Evolutionary conservation across 2,797 vertebrate genomes (phyloP).

Genomic region (Alectoris magna): DNA sequence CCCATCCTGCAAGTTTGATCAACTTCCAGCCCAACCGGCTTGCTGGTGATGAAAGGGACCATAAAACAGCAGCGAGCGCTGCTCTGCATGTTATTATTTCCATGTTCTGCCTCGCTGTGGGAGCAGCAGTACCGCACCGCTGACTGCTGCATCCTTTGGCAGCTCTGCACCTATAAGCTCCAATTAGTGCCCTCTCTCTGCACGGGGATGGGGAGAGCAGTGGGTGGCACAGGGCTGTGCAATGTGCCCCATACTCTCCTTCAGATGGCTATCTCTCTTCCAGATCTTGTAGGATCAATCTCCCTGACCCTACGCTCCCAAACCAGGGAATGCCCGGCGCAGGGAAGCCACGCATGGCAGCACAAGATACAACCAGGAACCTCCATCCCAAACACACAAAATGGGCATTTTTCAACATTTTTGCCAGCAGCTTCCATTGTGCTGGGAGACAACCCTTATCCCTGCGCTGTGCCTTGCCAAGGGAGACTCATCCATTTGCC

Average conservation of each 20-base stretch:
- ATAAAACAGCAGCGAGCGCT: background rate
- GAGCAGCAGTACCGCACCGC: background rate
- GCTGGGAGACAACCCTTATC: background rate
- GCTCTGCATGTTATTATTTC: background rate
- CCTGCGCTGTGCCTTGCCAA: background rate
- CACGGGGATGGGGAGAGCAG: rapidly evolving
- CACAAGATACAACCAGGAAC: background rate
- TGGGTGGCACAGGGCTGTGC: background rate
- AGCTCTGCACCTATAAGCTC: background rate
- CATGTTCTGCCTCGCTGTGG: background rate
- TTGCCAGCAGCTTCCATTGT: background rate
- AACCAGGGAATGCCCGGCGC: too few species aligned
- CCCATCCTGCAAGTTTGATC: constrained; percentile 1
- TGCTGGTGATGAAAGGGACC: background rate
- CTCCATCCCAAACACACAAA: background rate
- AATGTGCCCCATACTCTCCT: background rate
- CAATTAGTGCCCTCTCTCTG: background rate
- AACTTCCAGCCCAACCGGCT: background rate
- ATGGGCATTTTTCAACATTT: background rate
- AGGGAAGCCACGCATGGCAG: background rate
- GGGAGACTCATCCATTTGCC: background rate
- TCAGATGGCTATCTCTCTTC: background rate
- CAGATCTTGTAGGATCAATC: background rate
- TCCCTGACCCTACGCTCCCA: background rate
- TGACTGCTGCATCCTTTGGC: background rate